Conservation (phyloP, 2,113 vertebrate species). For the Elgaria multicarinata region DNA sequence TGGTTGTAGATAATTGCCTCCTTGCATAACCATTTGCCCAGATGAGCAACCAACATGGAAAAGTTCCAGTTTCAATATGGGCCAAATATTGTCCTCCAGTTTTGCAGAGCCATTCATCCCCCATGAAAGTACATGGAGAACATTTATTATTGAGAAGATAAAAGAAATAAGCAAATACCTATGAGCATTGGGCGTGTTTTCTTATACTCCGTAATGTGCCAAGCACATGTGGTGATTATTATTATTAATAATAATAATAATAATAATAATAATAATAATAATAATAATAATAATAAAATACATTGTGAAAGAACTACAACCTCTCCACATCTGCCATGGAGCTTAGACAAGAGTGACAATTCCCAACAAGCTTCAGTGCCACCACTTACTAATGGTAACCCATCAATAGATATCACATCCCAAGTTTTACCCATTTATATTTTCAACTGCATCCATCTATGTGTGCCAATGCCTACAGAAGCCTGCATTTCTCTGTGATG, state of each 20-base stretch:
- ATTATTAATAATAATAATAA: too few species aligned
- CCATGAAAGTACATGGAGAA: background rate
- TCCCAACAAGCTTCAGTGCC: rapidly evolving
- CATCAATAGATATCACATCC: background rate
- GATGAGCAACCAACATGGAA: background rate
- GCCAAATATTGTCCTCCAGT: background rate
- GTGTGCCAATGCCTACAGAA: rapidly evolving
- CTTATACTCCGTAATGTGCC: too few species aligned
- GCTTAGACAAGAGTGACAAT: background rate
- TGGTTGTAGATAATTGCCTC: background rate
- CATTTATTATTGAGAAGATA: background rate
- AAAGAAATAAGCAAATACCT: too few species aligned
- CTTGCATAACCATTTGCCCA: background rate
- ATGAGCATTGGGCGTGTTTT: too few species aligned
- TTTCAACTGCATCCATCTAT: background rate
- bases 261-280: too few species aligned
- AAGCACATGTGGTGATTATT: too few species aligned
- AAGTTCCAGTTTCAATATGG: background rate
- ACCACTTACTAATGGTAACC: rapidly evolving
- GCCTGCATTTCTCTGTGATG: background rate
- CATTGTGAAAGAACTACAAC: too few species aligned
- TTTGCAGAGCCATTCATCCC: background rate
- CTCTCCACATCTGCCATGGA: rapidly evolving
- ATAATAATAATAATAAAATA: too few species aligned
- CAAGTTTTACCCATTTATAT: rapidly evolving